Conservation (phyloP, 1,140 invertebrate genomes). For the Leptoteleia sp. region DNA sequence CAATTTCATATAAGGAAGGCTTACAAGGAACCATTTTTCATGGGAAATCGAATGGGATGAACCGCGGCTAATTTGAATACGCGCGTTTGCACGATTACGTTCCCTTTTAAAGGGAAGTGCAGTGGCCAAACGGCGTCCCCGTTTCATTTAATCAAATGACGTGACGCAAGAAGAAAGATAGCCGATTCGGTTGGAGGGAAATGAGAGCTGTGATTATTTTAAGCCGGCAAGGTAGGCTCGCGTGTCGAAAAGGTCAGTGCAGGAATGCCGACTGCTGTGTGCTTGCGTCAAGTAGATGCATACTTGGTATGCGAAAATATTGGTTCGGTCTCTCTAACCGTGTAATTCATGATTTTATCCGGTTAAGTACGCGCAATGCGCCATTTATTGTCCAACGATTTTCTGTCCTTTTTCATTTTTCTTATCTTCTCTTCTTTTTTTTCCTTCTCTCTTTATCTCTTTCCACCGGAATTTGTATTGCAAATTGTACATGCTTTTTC, state of each 20-base stretch:
- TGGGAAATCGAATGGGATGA: conserved; percentile 9
- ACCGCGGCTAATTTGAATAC: conserved; percentile 1
- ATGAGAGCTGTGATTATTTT: conserved; percentile 52
- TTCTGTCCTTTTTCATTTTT: not conserved
- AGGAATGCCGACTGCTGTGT: conserved; percentile 9
- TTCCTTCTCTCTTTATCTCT: not conserved
- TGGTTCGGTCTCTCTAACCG: conserved; percentile 10
- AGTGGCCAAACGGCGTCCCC: conserved; percentile 1
- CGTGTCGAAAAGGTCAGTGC: conserved; percentile 53
- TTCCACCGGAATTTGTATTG: conserved; percentile 15
- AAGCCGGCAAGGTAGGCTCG: conserved; percentile 34
- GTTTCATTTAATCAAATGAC: conserved; percentile 12
- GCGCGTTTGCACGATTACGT: conserved; percentile 3
- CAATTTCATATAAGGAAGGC: no score
- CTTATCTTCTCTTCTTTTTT: not conserved
- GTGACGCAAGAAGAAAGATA: conserved; percentile 23
- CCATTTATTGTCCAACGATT: conserved; percentile 21
- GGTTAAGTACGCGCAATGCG: conserved; percentile 9
- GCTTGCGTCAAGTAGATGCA: conserved; percentile 43
- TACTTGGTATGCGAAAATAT: conserved; percentile 42
- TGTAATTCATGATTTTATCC: conserved; percentile 45
- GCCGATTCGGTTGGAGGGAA: conserved; percentile 20
- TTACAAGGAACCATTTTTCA: conserved; percentile 10
- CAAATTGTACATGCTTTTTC: conserved; percentile 29
- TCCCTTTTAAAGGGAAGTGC: not conserved